Evolutionary conservation across 2,797 vertebrate genomes (phyloP).

Genomic region (Aselliscus stoliczkanus): DNA sequence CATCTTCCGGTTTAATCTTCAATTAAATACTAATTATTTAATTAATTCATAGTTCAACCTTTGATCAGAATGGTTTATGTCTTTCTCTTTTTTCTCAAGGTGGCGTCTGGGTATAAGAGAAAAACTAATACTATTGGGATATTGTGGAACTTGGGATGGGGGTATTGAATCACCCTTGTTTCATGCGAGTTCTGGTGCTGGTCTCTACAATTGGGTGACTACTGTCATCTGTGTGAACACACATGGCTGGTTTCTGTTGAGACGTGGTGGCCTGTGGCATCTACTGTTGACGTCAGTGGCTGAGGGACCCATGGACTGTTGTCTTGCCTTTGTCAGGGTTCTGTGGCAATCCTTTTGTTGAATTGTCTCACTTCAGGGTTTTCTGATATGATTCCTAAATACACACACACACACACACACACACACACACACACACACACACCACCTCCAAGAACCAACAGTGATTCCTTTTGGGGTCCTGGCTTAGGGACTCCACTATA

Average conservation of each 20-base stretch:
- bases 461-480: neutral
- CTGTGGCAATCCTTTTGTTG: neutral
- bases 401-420: neutral
- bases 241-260: neutral
- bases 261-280: neutral
- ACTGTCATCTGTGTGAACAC: accelerated
- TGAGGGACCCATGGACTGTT: neutral
- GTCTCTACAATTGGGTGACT: neutral
- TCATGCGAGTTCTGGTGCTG: neutral
- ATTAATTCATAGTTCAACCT: neutral
- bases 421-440: neutral
- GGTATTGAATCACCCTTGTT: neutral
- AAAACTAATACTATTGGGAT: neutral
- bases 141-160: neutral
- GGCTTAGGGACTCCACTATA: neutral
- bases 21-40: neutral
- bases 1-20: neutral
- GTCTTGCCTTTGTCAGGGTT: neutral
- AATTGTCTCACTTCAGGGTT: neutral
- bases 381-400: neutral
- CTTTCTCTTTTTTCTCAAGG: neutral
- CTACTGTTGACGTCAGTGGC: neutral
- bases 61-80: neutral
- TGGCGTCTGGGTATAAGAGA: neutral
- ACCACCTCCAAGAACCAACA: neutral